Conservation (phyloP, 2,113 vertebrate genomes). For the Psittacula cyanocephala region DNA sequence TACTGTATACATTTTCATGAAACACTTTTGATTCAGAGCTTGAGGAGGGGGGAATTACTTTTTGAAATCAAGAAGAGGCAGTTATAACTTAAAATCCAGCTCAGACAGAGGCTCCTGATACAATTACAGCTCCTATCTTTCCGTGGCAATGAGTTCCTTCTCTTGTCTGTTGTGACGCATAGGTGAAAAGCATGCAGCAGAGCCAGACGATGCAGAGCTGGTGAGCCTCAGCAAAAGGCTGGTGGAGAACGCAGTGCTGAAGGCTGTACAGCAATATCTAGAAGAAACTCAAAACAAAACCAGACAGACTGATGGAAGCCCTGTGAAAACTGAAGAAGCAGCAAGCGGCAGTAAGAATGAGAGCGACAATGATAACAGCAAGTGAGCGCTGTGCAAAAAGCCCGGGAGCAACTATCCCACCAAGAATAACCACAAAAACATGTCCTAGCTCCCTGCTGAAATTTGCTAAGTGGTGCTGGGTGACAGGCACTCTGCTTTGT, state of each 20-base stretch:
- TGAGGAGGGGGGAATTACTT: background rate
- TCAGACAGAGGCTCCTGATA: background rate
- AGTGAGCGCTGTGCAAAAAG: slow-evolving; percentile 60
- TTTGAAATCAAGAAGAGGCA: background rate
- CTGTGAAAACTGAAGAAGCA: slow-evolving; percentile 61
- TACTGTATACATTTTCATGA: background rate
- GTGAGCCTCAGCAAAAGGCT: slow-evolving; percentile 86
- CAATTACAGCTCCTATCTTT: background rate
- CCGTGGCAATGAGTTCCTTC: slow-evolving; percentile 64
- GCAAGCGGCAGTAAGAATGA: slow-evolving; percentile 43
- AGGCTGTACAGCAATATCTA: slow-evolving; percentile 87
- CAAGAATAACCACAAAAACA: background rate
- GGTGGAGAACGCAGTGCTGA: slow-evolving; percentile 87
- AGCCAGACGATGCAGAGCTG: slow-evolving; percentile 86
- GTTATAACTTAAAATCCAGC: background rate
- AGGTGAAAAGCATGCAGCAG: slow-evolving; percentile 82
- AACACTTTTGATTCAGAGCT: background rate
- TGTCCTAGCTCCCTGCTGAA: slow-evolving; percentile 21
- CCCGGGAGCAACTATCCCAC: background rate
- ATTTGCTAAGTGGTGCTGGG: slow-evolving; percentile 44
- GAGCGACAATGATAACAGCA: slow-evolving; percentile 59
- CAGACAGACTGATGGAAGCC: slow-evolving; percentile 74
- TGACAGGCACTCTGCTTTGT: slow-evolving; percentile 33
- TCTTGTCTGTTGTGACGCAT: slow-evolving; percentile 81
- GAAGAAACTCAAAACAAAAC: slow-evolving; percentile 84